Percentiles rank a stretch among this genome's conserved stretches.
Evolutionary conservation across 1,140 invertebrate species (phyloP).

Genomic region (Contarinia nasturtii): DNA sequence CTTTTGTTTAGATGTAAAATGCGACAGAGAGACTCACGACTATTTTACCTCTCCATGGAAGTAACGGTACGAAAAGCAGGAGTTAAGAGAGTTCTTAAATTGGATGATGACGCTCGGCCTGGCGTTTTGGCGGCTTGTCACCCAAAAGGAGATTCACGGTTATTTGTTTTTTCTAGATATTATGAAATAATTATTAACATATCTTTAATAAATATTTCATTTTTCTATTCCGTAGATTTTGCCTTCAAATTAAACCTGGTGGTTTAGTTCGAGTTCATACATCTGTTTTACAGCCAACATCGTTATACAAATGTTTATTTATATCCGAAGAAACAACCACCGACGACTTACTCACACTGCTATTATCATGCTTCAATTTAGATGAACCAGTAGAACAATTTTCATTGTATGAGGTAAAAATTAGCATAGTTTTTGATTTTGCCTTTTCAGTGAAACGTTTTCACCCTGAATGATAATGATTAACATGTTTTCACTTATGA

Average conservation of each 20-base stretch:
- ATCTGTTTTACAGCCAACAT: slow-evolving; percentile 71
- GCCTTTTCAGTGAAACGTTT: not conserved
- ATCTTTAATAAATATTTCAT: no score
- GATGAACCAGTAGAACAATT: slow-evolving; percentile 66
- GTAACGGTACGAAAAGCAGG: slow-evolving; percentile 65
- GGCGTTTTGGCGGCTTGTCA: slow-evolving; percentile 79
- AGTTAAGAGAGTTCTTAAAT: slow-evolving; percentile 55
- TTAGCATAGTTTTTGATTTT: not conserved
- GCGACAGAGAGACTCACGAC: slow-evolving; percentile 72
- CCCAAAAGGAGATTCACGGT: slow-evolving; percentile 77
- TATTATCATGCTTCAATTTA: slow-evolving; percentile 70
- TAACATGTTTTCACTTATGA: not conserved
- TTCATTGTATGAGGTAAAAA: slow-evolving; percentile 64
- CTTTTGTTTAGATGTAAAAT: slow-evolving; percentile 32
- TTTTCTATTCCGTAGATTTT: slow-evolving; percentile 42
- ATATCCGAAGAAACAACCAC: slow-evolving; percentile 79
- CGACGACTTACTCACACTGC: slow-evolving; percentile 67
- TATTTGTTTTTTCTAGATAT: no score
- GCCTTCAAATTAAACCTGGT: slow-evolving; percentile 62
- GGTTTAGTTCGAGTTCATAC: slow-evolving; percentile 81
- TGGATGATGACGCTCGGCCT: slow-evolving; percentile 75
- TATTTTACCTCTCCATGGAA: slow-evolving; percentile 90
- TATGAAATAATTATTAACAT: no score
- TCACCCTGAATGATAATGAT: not conserved
- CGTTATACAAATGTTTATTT: slow-evolving; percentile 79